A percentile compares a stretch with the other conserved stretches of the same genome.
Conservation (phyloP, 1,140 invertebrate species). For the Condylostylus longicornis region DNA sequence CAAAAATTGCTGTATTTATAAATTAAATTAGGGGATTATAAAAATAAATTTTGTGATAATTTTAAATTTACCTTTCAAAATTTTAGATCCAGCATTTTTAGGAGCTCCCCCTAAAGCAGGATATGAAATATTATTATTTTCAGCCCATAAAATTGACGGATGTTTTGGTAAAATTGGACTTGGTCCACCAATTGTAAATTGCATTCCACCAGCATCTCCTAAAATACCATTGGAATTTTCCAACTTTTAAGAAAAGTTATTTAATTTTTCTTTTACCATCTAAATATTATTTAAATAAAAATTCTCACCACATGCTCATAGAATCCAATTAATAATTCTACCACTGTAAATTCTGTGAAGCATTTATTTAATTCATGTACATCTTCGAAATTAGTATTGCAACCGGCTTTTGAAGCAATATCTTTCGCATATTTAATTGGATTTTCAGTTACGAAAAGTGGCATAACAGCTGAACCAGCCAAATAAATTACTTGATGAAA, state of each 20-base stretch:
- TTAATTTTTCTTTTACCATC: not conserved
- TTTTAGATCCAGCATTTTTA: slow-evolving; percentile 22
- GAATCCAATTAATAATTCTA: slow-evolving; percentile 24
- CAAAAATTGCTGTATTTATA: slow-evolving; percentile 18
- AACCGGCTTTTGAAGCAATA: slow-evolving; percentile 21
- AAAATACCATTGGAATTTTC: slow-evolving; percentile 27
- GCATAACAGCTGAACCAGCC: slow-evolving; percentile 28
- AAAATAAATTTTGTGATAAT: not conserved
- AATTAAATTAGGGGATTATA: not conserved
- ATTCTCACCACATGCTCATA: slow-evolving; percentile 27
- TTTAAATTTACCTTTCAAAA: slow-evolving; percentile 21
- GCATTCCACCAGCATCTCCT: slow-evolving; percentile 27
- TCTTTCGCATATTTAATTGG: slow-evolving; percentile 25
- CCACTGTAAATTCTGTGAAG: slow-evolving; percentile 20
- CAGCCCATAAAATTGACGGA: slow-evolving; percentile 26
- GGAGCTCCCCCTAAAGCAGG: slow-evolving; percentile 27
- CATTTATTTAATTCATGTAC: slow-evolving; percentile 25
- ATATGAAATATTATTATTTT: slow-evolving; percentile 24
- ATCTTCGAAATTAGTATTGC: slow-evolving; percentile 19
- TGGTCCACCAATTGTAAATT: slow-evolving; percentile 28
- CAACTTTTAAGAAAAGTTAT: slow-evolving; percentile 9
- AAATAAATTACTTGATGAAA: slow-evolving; percentile 29
- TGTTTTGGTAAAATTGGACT: slow-evolving; percentile 26
- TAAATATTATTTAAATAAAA: not conserved
- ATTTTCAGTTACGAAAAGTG: slow-evolving; percentile 26